Base-by-base conservation (phyloP, 2,888 invertebrate genomes). In the Alitta virens region DNA sequence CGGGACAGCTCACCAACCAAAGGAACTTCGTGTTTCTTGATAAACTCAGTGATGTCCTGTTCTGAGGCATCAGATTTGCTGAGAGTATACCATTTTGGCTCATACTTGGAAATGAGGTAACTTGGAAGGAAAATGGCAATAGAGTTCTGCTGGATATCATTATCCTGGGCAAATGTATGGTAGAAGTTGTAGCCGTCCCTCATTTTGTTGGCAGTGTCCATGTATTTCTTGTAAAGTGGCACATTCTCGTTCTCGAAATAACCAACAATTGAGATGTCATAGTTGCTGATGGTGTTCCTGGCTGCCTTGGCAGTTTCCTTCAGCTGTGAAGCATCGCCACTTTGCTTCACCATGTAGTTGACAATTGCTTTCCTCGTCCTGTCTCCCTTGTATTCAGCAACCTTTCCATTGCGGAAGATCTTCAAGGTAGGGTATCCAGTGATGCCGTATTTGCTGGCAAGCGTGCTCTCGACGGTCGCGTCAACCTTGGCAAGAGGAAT, bases 351-450 rank as follows among this genome's bases (percentile, higher is more conserved):
- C 85, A 86, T 85, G 75, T 85, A 84, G 9, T 79, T 72, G 5
- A 85, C 79, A 68, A 86, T 86, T 50, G 33, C 5, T 12, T 33
- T 33, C 33, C 12, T 33, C 7, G 33, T 33, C 33, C 5, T 12
- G 21, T 78, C 78, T 14, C 86, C 86, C 61, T 84, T 83, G 75
- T 85, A 87, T 25, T 85, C 84, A 69, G 79, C 84, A 9, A 77
- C 75, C 53, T 79, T 69, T 72, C 78, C 68, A 21, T 75, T 75
- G 50, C 84, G 78, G 75, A 85, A 86, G 61, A 86, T 77, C 65
- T 85, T 84, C 57, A 86, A 67, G 1, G 86, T 86, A 14, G 86
- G 86, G 68, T 83, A 86, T 7, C 85, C 85, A 9, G 79, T 74
- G 33, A 86, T 79, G 38, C 74, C 79, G 72, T 79, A 84, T 62